Evolutionary conservation across 2,797 vertebrate species (phyloP).

Genomic region (Rhadinocentrus ornatus): DNA sequence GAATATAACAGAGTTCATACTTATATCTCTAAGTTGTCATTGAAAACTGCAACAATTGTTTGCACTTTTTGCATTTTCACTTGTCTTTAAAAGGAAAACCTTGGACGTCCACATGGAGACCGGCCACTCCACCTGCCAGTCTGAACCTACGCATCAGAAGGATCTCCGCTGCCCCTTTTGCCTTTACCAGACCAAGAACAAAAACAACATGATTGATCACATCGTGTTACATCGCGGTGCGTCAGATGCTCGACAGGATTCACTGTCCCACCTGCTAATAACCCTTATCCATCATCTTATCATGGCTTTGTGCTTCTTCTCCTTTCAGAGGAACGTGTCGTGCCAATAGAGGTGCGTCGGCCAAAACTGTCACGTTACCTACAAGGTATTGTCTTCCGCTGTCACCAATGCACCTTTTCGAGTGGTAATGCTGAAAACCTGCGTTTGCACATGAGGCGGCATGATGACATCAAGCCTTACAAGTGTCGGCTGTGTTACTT

Average conservation of each 20-base stretch:
- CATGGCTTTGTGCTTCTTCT: neutral
- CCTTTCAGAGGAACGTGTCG: conserved; percentile 89
- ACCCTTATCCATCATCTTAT: neutral
- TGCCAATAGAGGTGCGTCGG: conserved; percentile 91
- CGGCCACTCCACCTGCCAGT: conserved; percentile 84
- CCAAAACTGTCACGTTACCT: conserved; percentile 92
- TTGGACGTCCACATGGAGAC: conserved; percentile 90
- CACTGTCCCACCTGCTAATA: fast-evolving
- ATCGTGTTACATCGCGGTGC: conserved; percentile 93
- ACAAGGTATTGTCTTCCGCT: conserved; percentile 91
- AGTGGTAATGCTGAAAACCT: conserved; percentile 90
- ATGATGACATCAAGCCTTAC: conserved; percentile 89
- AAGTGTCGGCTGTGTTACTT: conserved; percentile 93
- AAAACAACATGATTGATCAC: conserved; percentile 96
- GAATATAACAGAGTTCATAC: too few species aligned
- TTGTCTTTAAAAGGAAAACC: conserved; percentile 82
- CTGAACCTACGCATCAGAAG: conserved; percentile 83
- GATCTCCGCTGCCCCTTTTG: conserved; percentile 93
- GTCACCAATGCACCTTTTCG: conserved; percentile 94
- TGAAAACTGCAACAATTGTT: too few species aligned
- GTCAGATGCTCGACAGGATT: neutral
- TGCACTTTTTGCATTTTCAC: neutral
- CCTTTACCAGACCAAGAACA: conserved; percentile 94
- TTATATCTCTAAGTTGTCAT: neutral
- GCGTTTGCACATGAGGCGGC: conserved; percentile 88